Evolutionary conservation across 2,113 vertebrate genomes (phyloP), one percentile per base, ranked within the genome.

Genomic region (Phyllostomus hastatus): DNA sequence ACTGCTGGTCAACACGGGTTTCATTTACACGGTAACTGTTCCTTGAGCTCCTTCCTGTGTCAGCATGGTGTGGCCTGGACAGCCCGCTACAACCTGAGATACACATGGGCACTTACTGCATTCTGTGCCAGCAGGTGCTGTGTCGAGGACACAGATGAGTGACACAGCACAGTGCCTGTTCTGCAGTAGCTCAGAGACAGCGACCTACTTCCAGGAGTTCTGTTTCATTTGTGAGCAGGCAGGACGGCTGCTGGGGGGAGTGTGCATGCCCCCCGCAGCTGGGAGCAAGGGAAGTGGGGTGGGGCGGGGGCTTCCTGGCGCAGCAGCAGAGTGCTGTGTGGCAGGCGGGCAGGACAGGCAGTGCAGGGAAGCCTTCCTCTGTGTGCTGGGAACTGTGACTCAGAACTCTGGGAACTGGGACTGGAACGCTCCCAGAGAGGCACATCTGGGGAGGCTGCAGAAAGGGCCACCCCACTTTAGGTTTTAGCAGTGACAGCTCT

Each of bases 371-470:
- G 57, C 33, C 75, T 87, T n/a, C 50, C 50, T 64, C 15, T 8
- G 1, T 48, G 9, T 33, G 26, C 10, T 10, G 46, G 72, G 57
- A 80, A 86, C 1, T 38, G 80, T 73, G 81, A 81, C 73, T 86
- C 83, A 69, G 88, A 12, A 31, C 75, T 76, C 38, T 24, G 33
- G 81, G 75, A 96, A 91, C 67, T 4, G 24, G 88, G 43, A 75
- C 9, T 11, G 92, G 83, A 50, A 87, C n/a, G 24, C 50, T 82
- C 57, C 41, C 69, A 20, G 19, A 50, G 87, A 19, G 19, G 46
- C 24, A 35, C 12, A 38, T 26, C 28, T 12, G 66, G 61, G 26
- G 59, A 43, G 61, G 22, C 75, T 35, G n/a, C 41, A 22, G 73
- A 41, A 61, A 6, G 61, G 15, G 64, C 46, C 88, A 7, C 38